Conservation (phyloP, 2,797 vertebrate genomes). For the Enteromius thamalakanensis region DNA sequence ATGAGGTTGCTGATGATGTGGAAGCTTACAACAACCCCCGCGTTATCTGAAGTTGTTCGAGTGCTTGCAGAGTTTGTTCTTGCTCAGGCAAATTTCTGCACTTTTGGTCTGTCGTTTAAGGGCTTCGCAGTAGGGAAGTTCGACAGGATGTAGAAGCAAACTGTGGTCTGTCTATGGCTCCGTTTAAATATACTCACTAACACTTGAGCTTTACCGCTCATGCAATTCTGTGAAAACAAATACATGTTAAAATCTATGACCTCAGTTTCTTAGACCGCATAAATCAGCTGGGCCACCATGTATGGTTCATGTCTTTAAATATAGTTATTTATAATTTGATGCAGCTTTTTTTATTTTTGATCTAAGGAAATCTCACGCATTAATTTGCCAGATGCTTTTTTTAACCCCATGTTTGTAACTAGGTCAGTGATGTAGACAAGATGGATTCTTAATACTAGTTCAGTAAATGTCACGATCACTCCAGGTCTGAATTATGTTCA, state of each 20-base stretch:
- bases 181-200: not conserved
- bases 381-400: not conserved
- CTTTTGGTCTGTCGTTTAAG: not conserved
- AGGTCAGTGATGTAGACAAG: not conserved
- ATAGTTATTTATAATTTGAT: not conserved
- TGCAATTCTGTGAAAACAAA: conserved; percentile 25
- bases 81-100: conserved; percentile 10
- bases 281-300: not conserved
- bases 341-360: not conserved
- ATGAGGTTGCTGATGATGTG: not conserved
- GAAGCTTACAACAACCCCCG: not conserved
- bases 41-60: not conserved
- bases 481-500: not conserved
- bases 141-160: conserved; percentile 55
- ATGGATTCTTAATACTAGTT: not conserved
- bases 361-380: not conserved
- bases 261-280: not conserved
- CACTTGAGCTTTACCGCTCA: not conserved
- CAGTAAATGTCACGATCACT: no score
- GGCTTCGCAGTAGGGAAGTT: conserved; percentile 42
- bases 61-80: not conserved
- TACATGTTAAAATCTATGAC: conserved; percentile 5
- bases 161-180: conserved; percentile 41
- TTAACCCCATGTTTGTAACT: not conserved
- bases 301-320: not conserved